A percentile compares a stretch with the other conserved stretches of the same genome.
Evolutionary conservation across 2,113 vertebrate genomes (phyloP).

Genomic region (Leptobrachium leishanense): DNA sequence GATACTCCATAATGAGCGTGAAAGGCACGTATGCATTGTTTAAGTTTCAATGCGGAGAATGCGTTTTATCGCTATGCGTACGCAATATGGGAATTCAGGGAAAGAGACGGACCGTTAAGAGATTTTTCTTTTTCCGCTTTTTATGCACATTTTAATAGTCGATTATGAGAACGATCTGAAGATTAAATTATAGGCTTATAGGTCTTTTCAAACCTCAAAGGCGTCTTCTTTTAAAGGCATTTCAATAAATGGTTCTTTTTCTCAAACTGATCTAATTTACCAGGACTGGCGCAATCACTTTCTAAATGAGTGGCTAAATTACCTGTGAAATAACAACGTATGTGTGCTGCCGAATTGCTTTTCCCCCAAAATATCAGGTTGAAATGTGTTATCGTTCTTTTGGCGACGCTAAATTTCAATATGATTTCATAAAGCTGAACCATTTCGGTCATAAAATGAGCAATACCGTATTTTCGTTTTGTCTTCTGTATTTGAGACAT

Average conservation of each 20-base stretch:
- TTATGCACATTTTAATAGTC: slow-evolving; percentile 30
- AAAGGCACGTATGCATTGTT: background rate
- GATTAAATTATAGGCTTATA: slow-evolving; percentile 34
- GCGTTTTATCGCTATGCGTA: background rate
- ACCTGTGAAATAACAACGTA: slow-evolving; percentile 3
- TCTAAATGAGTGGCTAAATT: background rate
- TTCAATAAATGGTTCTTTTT: slow-evolving; percentile 18
- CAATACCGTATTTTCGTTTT: too few relatives aligned
- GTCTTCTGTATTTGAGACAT: too few relatives aligned
- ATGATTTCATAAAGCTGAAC: too few relatives aligned
- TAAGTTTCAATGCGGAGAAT: background rate
- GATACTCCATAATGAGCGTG: background rate
- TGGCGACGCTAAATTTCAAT: background rate
- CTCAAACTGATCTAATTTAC: slow-evolving; percentile 5
- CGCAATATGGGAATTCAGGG: background rate
- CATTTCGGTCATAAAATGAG: too few relatives aligned
- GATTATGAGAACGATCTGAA: slow-evolving; percentile 21
- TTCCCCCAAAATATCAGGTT: background rate
- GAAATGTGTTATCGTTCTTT: background rate
- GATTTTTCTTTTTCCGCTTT: background rate
- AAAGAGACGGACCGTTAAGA: background rate
- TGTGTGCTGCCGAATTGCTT: background rate
- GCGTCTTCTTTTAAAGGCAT: slow-evolving; percentile 16
- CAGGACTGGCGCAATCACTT: background rate
- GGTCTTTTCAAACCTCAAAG: slow-evolving; percentile 2